Conservation (phyloP, 2,888 invertebrate species). For the Microctonus hyperodae region DNA sequence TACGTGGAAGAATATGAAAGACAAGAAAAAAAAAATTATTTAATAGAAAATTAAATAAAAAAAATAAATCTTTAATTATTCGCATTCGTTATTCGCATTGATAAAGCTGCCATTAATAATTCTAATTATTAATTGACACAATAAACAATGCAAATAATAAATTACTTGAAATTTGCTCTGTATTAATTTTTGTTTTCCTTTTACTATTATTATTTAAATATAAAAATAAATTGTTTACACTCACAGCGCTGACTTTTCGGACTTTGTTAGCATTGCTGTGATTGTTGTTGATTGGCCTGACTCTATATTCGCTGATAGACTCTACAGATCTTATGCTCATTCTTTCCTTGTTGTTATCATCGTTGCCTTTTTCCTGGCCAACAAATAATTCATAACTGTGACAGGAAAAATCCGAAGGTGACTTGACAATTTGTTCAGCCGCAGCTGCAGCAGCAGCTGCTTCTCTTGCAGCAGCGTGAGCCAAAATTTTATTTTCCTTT, state of each 20-base stretch:
- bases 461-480: constrained; percentile 71
- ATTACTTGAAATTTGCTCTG: not conserved
- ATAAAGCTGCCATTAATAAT: constrained; percentile 14
- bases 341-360: constrained; percentile 90
- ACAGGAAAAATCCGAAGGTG: constrained; percentile 90
- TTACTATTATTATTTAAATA: too few relatives aligned
- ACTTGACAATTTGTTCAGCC: constrained; percentile 79
- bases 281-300: constrained; percentile 59
- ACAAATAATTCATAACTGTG: constrained; percentile 92
- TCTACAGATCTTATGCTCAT: constrained; percentile 90
- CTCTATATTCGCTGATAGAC: constrained; percentile 84
- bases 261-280: constrained; percentile 69
- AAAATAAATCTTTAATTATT: not conserved
- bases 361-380: constrained; percentile 86
- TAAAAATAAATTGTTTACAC: constrained; percentile 39
- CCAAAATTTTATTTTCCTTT: constrained; percentile 71
- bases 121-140: not conserved
- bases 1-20: not conserved
- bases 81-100: constrained; percentile 5
- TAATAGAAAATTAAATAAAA: too few relatives aligned
- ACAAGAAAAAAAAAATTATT: too few relatives aligned
- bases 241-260: constrained; percentile 94
- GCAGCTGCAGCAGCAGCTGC: constrained; percentile 57
- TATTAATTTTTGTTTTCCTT: not conserved
- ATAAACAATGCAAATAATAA: not conserved